Evolutionary conservation across 2,797 vertebrate species (phyloP).

Genomic region (Morus bassanus): DNA sequence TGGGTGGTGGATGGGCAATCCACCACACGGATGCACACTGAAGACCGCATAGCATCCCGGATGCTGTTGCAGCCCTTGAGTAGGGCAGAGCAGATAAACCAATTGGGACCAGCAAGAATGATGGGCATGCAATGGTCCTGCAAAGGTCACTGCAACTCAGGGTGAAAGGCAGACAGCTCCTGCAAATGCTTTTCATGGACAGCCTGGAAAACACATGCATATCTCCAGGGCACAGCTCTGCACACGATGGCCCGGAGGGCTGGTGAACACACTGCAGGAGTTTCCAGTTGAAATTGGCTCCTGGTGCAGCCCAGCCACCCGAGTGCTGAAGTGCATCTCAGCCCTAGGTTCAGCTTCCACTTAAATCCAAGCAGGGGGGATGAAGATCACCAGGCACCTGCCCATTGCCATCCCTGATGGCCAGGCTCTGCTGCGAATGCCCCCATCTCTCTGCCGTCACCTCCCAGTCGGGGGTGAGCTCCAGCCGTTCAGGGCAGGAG

Average conservation of each 20-base stretch:
- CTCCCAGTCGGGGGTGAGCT: background rate
- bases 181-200: background rate
- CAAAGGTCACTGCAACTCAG: background rate
- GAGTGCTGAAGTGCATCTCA: background rate
- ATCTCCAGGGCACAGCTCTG: background rate
- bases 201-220: background rate
- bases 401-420: background rate
- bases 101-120: background rate
- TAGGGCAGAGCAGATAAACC: background rate
- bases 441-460: background rate
- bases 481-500: background rate
- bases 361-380: background rate
- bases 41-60: background rate
- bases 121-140: background rate
- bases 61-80: rapidly evolving
- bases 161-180: background rate
- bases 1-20: background rate
- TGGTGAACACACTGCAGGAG: background rate
- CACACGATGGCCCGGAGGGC: no score
- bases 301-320: background rate
- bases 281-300: background rate
- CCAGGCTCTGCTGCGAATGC: background rate
- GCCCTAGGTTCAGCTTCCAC: background rate
- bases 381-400: background rate
- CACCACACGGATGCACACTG: background rate